Percentiles rank a stretch among this genome's conserved stretches.
Evolutionary conservation across 1,140 invertebrate species (phyloP).

Genomic region (Bombus terrestris): DNA sequence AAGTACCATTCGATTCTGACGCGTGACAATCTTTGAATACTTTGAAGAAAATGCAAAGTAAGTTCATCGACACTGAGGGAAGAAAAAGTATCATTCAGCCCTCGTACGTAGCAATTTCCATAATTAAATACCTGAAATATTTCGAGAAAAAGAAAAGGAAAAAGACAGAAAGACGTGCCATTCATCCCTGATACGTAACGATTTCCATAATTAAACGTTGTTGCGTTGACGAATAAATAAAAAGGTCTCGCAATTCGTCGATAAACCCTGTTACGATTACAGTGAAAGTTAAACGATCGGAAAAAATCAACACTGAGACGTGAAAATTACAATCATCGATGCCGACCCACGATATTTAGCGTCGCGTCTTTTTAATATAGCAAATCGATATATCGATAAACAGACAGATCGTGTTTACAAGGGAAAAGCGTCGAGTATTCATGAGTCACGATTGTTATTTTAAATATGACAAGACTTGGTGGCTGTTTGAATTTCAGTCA

Average conservation of each 20-base stretch:
- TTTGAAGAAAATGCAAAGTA: no score
- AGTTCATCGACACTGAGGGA: no score
- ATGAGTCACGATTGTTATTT: conserved; percentile 49
- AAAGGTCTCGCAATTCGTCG: neutral
- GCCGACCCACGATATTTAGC: neutral
- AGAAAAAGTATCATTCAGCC: no score
- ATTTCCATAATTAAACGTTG: neutral
- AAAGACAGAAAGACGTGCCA: neutral
- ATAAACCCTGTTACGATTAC: neutral
- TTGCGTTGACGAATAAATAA: no score
- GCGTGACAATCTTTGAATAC: no score
- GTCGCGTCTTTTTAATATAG: neutral
- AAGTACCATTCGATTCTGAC: no score
- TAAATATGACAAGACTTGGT: conserved; percentile 39
- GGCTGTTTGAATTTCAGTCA: conserved; percentile 56
- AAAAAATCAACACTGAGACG: neutral
- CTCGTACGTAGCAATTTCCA: no score
- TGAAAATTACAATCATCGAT: conserved; percentile 1
- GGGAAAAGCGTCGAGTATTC: conserved; percentile 14
- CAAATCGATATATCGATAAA: neutral
- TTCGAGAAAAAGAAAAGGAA: no score
- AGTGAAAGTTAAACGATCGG: conserved; percentile 25
- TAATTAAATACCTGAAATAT: neutral
- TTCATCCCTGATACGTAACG: neutral
- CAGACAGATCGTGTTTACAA: neutral